phyloP scores from a whole-genome alignment of 2,113 vertebrate genomes.

The Gorsachius goisagi region DNA sequence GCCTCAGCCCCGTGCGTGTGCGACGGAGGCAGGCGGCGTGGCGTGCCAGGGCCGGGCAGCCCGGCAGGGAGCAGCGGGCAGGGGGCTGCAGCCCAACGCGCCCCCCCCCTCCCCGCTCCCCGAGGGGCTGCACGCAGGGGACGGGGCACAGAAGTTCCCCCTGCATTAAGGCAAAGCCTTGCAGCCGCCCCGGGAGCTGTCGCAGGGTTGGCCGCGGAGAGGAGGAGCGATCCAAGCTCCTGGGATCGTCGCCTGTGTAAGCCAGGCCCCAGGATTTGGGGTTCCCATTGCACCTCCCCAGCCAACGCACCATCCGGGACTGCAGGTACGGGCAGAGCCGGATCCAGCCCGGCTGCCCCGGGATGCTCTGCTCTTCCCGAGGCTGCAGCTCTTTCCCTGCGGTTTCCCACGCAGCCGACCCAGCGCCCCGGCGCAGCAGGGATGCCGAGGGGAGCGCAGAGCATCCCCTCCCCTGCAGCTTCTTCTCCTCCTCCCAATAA shows the following conservation, averaged over 20 bases:
- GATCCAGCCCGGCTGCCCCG: fast-evolving
- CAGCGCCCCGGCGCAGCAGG: neutral
- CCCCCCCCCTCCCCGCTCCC: fast-evolving
- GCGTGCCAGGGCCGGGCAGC: fast-evolving
- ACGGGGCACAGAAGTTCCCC: fast-evolving
- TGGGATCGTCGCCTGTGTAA: fast-evolving
- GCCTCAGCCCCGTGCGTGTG: fast-evolving
- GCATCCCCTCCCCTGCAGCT: fast-evolving
- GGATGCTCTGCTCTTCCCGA: neutral
- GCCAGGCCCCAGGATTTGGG: neutral
- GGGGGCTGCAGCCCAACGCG: neutral
- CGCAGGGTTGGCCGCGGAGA: fast-evolving
- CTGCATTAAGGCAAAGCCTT: fast-evolving
- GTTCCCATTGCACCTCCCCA: fast-evolving
- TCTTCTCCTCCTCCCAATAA: neutral
- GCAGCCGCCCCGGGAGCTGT: fast-evolving
- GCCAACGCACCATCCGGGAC: fast-evolving
- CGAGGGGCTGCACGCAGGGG: neutral
- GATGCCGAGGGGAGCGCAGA: fast-evolving
- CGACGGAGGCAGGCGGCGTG: fast-evolving
- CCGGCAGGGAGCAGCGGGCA: fast-evolving
- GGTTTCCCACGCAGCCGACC: neutral
- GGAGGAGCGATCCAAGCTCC: neutral
- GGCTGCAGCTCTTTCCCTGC: neutral
- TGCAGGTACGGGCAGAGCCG: fast-evolving